Evolutionary conservation across 2,888 invertebrate species (phyloP), one percentile per base, ranked within the genome.

Genomic region (Mythimna lalbum): DNA sequence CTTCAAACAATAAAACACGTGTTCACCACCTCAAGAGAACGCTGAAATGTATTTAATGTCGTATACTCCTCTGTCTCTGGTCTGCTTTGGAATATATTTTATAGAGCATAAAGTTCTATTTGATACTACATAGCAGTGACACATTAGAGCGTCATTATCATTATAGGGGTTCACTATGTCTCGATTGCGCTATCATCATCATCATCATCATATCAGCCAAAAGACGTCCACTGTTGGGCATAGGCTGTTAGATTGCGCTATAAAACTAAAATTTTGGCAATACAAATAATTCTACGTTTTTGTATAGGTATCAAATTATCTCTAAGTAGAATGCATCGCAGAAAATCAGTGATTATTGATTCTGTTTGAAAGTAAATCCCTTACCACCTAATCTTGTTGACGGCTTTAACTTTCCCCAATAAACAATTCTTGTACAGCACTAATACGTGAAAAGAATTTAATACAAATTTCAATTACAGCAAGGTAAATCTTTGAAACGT

Each of bases 401-500:
- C 21, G 17, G 17, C 6, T 5, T 27, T 19, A 9, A 33, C 17
- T 23, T 36, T 12, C 19, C 12, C 12, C 27, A 36, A 75, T 33
- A 67, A 33, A 12, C 43, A 21, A 57, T 76, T 57, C 7, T 43
- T 49, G 47, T 27, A 76, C 10, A 19, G 21, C 17, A 36, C 14
- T 33, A 10, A 57, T 62, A 78, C 47, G 27, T 50, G 56, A 59
- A 62, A 57, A 62, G 33, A 55, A 60, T 78, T 73, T 76, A 69
- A 79, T 73, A 66, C 56, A 56, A 80, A 67, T 60, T 76, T 59
- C 80, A 79, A 73, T 77, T 80, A 60, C 68, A 55, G 63, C 59
- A 63, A 77, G 61, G 60, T 82, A 72, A 82, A 82, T 71, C 70
- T 66, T 67, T 59, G 61, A 67, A 71, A 64, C 69, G 59, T 76